These are phyloP conservation scores for Eretmocerus hayati DNA, from an alignment of 2,888 invertebrate species.

Conservation along the genomic window DNA sequence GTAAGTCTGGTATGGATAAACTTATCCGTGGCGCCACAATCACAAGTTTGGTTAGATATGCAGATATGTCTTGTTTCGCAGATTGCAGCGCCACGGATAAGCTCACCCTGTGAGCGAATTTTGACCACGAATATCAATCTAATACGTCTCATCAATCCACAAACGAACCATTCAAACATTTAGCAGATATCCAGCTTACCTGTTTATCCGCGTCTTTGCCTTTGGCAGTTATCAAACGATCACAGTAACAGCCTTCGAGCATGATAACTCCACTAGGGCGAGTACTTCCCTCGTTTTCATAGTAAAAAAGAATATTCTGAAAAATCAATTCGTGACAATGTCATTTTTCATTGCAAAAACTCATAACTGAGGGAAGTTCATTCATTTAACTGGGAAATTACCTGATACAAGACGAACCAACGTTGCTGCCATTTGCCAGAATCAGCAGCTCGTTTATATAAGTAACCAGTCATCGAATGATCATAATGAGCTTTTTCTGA, in stretches of 20 bases:
- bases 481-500: slow-evolving; percentile 82
- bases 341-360: too few relatives aligned
- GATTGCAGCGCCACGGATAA: too few relatives aligned
- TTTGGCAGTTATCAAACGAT: slow-evolving; percentile 61
- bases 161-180: too few relatives aligned
- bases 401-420: slow-evolving; percentile 78
- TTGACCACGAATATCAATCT: too few relatives aligned
- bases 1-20: too few relatives aligned
- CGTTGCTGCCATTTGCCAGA: slow-evolving; percentile 82
- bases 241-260: slow-evolving; percentile 84
- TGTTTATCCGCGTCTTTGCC: slow-evolving; percentile 49
- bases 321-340: too few relatives aligned
- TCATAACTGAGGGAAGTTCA: background rate
- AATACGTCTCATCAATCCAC: too few relatives aligned
- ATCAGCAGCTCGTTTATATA: slow-evolving; percentile 79
- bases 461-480: slow-evolving; percentile 72
- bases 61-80: too few relatives aligned
- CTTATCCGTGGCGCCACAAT: too few relatives aligned
- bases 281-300: slow-evolving; percentile 73
- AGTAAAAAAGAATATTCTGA: slow-evolving; percentile 86
- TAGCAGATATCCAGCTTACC: slow-evolving; percentile 41
- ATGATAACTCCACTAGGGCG: slow-evolving; percentile 78
- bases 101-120: too few relatives aligned
- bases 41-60: too few relatives aligned
- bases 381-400: slow-evolving; percentile 37